Base-by-base conservation (phyloP, 1,140 invertebrate species). In the Orchestia grillus region DNA sequence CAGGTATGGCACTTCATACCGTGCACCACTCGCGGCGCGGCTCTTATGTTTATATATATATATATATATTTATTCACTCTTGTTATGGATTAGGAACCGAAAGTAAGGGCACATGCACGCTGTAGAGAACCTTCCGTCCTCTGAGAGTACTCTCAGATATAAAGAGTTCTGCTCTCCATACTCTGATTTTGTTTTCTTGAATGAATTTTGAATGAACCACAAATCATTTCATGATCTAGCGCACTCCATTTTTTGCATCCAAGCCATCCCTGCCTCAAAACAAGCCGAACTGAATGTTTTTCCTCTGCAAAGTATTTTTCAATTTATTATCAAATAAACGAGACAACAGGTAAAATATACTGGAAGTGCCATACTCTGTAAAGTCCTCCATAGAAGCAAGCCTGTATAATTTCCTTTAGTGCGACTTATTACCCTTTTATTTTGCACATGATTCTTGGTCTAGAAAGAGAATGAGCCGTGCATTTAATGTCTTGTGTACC, bases 301-400 rank as follows among this genome's bases (percentile, higher is more conserved):
- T 42, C 41, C 43, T 90, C 41, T 42, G 43, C 88, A 8, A 42
- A 90, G 6, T 41, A 90, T 90, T 44, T 90, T 90, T 90, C 88
- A 90, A 90, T 90, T 90, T 42, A 41, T 94, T 40, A 62, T 95
- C 91, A 91, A 62, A 96, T 91, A 90, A 95, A 96, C 95, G 90
- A 96, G 96, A 97, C 96, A 97, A 97, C 96, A 97, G 96, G 96
- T 97, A 97, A 97, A 97, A 97, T 96, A 96, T 97, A 97, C 96
- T 95, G 96, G 96, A 96, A 97, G 96, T 97, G 96, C 96, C 96
- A 97, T 97, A 97, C 96, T 96, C 96, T 96, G 87, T 96, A 95
- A 96, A 96, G 96, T 96, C 96, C 96, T 97, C 96, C 96, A 97
- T 96, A 96, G 96, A 96, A 97, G 96, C 96, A 96, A 96, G 96